Evolutionary conservation across 1,140 invertebrate species (phyloP).

Genomic region (Cydia fagiglandana): DNA sequence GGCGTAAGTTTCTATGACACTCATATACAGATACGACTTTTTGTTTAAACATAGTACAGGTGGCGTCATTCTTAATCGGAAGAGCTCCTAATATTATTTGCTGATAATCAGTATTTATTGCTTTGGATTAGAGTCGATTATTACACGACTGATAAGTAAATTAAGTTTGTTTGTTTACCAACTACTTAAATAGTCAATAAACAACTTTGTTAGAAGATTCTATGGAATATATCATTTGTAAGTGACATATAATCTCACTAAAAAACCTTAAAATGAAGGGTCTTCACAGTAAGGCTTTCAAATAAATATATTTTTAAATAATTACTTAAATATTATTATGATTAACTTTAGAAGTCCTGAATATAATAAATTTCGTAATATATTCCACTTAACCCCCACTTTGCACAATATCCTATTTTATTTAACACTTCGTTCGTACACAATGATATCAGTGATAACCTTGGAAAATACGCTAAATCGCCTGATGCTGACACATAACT

Average conservation of each 20-base stretch:
- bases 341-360: no score
- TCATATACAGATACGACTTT: not conserved
- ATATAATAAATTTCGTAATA: no score
- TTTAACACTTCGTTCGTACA: no score
- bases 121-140: slow-evolving; percentile 4
- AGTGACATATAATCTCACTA: not conserved
- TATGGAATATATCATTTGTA: not conserved
- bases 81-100: slow-evolving; percentile 8
- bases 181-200: not conserved
- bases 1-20: not conserved
- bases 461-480: no score
- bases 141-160: not conserved
- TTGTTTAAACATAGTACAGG: not conserved
- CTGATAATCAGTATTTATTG: not conserved
- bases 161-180: slow-evolving; percentile 3
- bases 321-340: no score
- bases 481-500: no score
- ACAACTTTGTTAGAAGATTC: not conserved
- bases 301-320: no score
- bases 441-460: no score
- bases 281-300: no score
- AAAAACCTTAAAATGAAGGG: not conserved
- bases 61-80: slow-evolving; percentile 6
- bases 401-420: no score
- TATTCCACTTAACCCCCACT: no score